Evolutionary conservation across 2,113 vertebrate species (phyloP).

Genomic region (Bos javanicus): DNA sequence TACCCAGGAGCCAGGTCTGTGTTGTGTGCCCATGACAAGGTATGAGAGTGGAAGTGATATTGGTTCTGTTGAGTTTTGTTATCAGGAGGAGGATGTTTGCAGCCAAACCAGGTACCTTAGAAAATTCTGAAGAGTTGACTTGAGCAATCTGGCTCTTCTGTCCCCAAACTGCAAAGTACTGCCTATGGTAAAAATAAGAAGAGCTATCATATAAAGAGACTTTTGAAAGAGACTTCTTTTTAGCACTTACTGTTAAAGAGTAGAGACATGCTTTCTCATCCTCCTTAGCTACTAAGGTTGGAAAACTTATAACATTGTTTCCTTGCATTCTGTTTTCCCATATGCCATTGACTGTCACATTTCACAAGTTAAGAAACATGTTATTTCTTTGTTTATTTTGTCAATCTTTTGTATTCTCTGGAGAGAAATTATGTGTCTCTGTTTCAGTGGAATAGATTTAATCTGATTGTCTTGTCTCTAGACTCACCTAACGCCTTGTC

Average conservation of each 20-base stretch:
- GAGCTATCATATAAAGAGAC: background rate
- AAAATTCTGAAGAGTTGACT: background rate
- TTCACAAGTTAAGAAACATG: constrained; percentile 84
- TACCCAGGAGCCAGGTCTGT: background rate
- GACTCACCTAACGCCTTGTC: constrained; percentile 80
- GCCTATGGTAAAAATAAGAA: background rate
- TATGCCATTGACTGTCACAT: constrained; percentile 86
- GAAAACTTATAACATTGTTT: constrained; percentile 73
- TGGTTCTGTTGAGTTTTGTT: background rate
- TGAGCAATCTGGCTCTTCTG: background rate
- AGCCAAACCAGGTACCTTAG: background rate
- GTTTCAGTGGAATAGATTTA: constrained; percentile 84
- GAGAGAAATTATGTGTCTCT: constrained; percentile 84
- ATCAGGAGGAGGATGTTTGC: background rate
- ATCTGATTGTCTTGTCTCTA: constrained; percentile 84
- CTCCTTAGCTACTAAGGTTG: constrained; percentile 44
- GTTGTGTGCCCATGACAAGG: background rate
- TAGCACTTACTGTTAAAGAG: background rate
- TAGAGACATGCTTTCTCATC: background rate
- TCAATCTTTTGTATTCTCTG: constrained; percentile 84
- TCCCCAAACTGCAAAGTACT: background rate
- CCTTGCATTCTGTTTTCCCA: constrained; percentile 82
- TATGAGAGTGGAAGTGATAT: background rate
- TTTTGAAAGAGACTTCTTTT: background rate
- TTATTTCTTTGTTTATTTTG: constrained; percentile 89